These are phyloP conservation scores for Samia ricini DNA, from an alignment of 1,140 invertebrate species.

Conservation along the genomic window DNA sequence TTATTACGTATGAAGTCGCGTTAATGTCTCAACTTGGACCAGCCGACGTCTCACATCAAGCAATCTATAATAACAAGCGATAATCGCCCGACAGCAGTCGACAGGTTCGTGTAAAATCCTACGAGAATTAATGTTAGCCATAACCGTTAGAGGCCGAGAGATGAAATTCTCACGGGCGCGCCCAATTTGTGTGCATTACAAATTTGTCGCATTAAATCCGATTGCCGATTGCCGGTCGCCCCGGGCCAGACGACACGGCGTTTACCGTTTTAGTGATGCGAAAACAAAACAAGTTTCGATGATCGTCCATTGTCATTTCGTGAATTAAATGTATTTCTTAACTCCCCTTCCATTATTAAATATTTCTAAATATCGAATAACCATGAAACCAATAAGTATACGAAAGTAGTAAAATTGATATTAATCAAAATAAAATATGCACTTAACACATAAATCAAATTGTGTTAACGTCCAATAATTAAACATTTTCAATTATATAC, in stretches of 20 bases:
- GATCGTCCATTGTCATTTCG: background rate
- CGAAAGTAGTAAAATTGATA: no score
- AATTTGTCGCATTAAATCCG: constrained; percentile 60
- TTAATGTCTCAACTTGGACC: constrained; percentile 36
- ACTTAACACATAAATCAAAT: no score
- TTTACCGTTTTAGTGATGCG: background rate
- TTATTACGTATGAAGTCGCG: background rate
- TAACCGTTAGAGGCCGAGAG: constrained; percentile 49
- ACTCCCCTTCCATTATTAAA: no score
- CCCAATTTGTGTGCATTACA: constrained; percentile 43
- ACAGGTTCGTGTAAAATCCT: constrained; percentile 52
- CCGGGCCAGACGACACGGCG: background rate
- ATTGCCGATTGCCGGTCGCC: constrained; percentile 12
- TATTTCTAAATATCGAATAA: background rate
- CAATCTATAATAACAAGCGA: constrained; percentile 56
- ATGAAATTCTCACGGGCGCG: constrained; percentile 53
- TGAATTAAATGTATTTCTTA: background rate
- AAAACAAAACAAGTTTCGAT: background rate
- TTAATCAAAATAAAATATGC: no score
- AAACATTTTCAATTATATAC: background rate
- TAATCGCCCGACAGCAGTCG: constrained; percentile 39
- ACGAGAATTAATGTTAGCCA: constrained; percentile 53
- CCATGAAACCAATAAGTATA: background rate
- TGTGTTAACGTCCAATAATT: no score
- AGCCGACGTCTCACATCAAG: constrained; percentile 23